Evolutionary conservation across 1,140 invertebrate genomes (phyloP).

Genomic region (Steinernema khuongi): DNA sequence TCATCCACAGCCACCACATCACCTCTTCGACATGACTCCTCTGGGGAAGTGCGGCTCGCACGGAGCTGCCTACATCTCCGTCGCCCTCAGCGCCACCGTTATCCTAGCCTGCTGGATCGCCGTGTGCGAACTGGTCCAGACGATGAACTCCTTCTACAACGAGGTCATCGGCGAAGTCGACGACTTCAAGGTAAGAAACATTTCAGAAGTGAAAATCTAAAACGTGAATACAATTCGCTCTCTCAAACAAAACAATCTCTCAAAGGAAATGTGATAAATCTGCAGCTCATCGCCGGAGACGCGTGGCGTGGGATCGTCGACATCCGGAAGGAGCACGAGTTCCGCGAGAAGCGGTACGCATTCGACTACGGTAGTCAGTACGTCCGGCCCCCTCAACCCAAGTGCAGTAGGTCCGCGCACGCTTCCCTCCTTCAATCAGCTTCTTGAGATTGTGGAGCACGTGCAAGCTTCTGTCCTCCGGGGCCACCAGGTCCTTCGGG

Average conservation of each 20-base stretch:
- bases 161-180: not conserved
- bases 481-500: not conserved
- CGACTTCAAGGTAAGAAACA: not conserved
- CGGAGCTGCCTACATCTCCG: not conserved
- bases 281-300: not conserved
- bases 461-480: not conserved
- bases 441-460: not conserved
- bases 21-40: not conserved
- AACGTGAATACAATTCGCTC: too few relatives aligned
- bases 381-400: not conserved
- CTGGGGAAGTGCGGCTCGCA: not conserved
- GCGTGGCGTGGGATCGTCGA: not conserved
- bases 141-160: not conserved
- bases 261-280: too few relatives aligned
- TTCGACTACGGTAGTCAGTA: not conserved
- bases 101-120: not conserved
- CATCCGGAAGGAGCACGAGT: not conserved
- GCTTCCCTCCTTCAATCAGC: not conserved
- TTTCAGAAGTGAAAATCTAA: too few relatives aligned
- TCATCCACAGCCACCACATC: not conserved
- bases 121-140: not conserved
- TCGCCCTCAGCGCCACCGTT: slow-evolving; percentile 4
- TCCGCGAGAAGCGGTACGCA: not conserved
- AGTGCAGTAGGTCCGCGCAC: not conserved
- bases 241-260: too few relatives aligned